Conservation (phyloP, 1,140 invertebrate genomes). For the Armadillidium nasatum region DNA sequence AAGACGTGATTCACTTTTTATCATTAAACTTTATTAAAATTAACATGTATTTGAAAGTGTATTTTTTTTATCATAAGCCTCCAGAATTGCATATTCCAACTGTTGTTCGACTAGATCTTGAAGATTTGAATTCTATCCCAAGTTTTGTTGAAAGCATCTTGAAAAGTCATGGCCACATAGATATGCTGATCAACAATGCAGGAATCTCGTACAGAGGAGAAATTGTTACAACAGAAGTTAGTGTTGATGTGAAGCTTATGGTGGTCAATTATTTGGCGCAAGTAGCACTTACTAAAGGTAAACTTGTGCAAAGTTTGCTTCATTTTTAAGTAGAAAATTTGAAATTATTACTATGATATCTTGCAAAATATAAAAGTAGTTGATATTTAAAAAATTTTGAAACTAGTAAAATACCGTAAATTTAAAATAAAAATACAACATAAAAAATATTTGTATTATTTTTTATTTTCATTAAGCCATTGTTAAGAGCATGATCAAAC, state of each 20-base stretch:
- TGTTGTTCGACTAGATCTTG: constrained; percentile 70
- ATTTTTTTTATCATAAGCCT: constrained; percentile 30
- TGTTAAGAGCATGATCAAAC: constrained; percentile 73
- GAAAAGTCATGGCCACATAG: constrained; percentile 63
- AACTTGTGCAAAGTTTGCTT: constrained; percentile 26
- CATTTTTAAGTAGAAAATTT: constrained; percentile 17
- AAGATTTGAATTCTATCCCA: constrained; percentile 62
- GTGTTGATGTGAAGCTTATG: constrained; percentile 87
- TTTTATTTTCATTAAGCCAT: constrained; percentile 59
- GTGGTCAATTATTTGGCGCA: constrained; percentile 90
- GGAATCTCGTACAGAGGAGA: constrained; percentile 68
- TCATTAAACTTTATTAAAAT: constrained; percentile 5
- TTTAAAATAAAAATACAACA: constrained; percentile 10
- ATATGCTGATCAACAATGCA: constrained; percentile 90
- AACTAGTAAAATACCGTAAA: too few species aligned
- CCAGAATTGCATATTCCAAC: constrained; percentile 60
- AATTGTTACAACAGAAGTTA: constrained; percentile 68
- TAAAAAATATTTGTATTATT: too few species aligned
- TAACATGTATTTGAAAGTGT: neutral
- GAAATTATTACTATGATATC: neutral
- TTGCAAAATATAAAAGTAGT: neutral
- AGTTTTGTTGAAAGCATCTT: constrained; percentile 62
- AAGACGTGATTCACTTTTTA: neutral
- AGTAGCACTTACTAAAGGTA: constrained; percentile 85
- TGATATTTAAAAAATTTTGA: neutral